These are phyloP conservation scores for Hemibagrus wyckioides DNA, from an alignment of 2,113 vertebrate genomes.

Conservation along the genomic window DNA sequence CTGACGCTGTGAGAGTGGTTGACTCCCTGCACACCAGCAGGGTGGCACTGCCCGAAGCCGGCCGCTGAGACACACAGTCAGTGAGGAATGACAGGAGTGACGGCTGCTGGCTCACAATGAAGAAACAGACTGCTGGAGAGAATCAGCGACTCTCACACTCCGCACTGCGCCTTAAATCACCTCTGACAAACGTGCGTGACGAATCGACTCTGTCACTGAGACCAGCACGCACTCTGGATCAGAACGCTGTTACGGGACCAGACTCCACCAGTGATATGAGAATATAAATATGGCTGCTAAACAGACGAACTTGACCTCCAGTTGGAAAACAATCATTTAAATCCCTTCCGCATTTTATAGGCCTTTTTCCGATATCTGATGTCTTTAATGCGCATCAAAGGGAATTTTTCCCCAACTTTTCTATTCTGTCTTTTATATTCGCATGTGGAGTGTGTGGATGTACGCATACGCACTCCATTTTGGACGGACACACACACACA, in stretches of 20 bases:
- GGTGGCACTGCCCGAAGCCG: background rate
- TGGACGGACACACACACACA: constrained; percentile 1
- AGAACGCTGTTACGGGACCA: constrained; percentile 38
- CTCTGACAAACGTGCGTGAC: constrained; percentile 6
- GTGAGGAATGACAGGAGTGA: background rate
- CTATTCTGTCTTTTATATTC: constrained; percentile 37
- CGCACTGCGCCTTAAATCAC: background rate
- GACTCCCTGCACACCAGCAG: constrained; percentile 5
- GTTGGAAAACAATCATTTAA: constrained; percentile 54
- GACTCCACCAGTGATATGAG: constrained; percentile 10
- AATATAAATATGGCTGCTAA: constrained; percentile 49
- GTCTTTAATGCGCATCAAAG: constrained; percentile 45
- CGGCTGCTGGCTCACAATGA: background rate
- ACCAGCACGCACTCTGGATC: background rate
- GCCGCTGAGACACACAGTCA: background rate
- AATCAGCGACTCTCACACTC: background rate
- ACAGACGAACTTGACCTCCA: constrained; percentile 36
- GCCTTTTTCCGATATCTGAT: background rate
- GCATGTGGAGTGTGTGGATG: background rate
- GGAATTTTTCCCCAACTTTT: constrained; percentile 45
- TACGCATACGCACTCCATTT: background rate
- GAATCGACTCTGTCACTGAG: background rate
- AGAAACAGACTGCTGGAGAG: background rate
- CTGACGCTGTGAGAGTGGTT: constrained; percentile 49
- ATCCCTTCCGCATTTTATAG: background rate